Percentiles rank a stretch among this genome's conserved stretches.
These are phyloP conservation scores for Chromoteleia sp. DNA, from an alignment of 2,888 invertebrate species.

Conservation along the genomic window DNA sequence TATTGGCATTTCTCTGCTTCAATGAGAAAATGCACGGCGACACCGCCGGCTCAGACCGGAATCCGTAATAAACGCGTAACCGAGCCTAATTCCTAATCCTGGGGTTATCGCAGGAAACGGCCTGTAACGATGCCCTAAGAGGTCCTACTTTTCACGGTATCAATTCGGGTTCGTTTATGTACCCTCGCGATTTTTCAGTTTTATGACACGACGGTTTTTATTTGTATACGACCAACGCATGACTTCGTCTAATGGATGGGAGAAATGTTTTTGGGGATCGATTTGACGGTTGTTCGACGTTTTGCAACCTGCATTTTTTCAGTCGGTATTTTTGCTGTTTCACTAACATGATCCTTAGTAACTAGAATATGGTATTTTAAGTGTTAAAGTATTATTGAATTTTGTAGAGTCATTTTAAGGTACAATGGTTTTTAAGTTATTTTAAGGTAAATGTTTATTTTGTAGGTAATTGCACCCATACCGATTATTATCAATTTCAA, in stretches of 20 bases:
- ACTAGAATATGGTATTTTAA: no score
- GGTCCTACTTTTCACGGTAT: conserved; percentile 40
- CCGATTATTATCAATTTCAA: no score
- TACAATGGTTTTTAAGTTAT: no score
- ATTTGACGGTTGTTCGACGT: no score
- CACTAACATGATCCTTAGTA: no score
- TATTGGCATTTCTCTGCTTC: conserved; percentile 65
- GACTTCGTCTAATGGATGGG: conserved; percentile 10
- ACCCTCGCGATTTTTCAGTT: conserved; percentile 28
- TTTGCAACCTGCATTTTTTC: no score
- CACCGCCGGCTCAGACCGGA: conserved; percentile 80
- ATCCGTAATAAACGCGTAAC: conserved; percentile 84
- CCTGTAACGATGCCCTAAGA: conserved; percentile 79
- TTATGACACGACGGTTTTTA: conserved; percentile 13
- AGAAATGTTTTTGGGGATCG: no score
- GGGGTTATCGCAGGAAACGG: conserved; percentile 82
- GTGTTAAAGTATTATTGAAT: no score
- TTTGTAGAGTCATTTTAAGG: no score
- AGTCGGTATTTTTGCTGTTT: no score
- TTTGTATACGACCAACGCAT: not conserved
- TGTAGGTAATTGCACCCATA: no score
- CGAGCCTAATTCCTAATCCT: conserved; percentile 84
- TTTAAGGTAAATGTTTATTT: no score
- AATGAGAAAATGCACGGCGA: conserved; percentile 73
- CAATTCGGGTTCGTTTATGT: conserved; percentile 22